Evolutionary conservation across 2,113 vertebrate species (phyloP), one percentile per base, ranked within the genome.

Genomic region (Psilopsiagon aurifrons): DNA sequence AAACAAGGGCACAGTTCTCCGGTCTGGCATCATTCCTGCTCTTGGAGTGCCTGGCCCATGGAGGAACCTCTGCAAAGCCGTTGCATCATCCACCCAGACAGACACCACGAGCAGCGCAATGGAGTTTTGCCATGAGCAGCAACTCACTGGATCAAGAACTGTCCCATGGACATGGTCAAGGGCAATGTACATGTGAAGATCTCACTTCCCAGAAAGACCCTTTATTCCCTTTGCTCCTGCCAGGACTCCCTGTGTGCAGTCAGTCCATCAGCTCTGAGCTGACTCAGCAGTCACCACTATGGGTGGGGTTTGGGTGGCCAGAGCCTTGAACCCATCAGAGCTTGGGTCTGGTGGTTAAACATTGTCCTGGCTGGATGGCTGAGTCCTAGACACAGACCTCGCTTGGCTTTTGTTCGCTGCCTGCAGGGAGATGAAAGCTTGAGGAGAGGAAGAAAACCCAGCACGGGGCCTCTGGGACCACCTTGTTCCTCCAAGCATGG

Each of bases 1-100:
- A 63, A 59, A 28, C 27, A 29, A 41, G 11, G 22, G n/a, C 2
- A 2, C 43, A 46, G 57, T 0, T 0, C 29, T 60, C 35, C 0
- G 0, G 9, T 25, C 8, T 10, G 29, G 31, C 23, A 22, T 20
- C 2, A 1, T 44, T 83, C 57, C 74, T 3, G 5, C 51, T 67
- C 46, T 54, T 0, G 37, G 41, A 70, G 62, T 0, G 2, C 28
- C 55, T 69, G 63, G 62, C 23, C 78, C 1, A 0, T 2, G 13
- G 22, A 79, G 28, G 47, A 69, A 60, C 59, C 37, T 55, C 52
- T 88, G n/a, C 35, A 27, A 10, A 59, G 6, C 39, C 2, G 0
- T 37, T 29, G n/a, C 63, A 47, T 20, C 1, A 0, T 20, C 13
- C 2, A 3, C 24, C 25, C 33, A 35, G 59, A 18, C 6, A 11